Evolutionary conservation across 2,797 vertebrate species (phyloP).

Genomic region (Carapus acus): DNA sequence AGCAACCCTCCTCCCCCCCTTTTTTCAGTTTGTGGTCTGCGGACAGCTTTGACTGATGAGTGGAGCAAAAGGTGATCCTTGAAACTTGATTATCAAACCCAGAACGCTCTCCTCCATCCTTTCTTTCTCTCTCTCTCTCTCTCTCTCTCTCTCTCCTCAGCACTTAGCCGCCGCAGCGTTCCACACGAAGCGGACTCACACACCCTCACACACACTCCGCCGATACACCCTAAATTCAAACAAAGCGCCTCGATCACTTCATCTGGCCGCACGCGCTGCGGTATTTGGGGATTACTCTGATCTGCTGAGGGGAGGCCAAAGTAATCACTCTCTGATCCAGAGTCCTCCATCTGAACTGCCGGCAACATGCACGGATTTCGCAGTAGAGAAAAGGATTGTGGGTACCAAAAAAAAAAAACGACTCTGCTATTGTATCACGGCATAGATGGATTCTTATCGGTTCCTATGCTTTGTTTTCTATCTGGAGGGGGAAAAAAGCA

Average conservation of each 20-base stretch:
- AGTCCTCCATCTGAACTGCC: slow-evolving; percentile 57
- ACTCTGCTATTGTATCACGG: slow-evolving; percentile 7
- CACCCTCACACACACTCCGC: not conserved
- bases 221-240: slow-evolving; percentile 2
- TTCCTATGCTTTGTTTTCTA: slow-evolving; percentile 41
- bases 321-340: slow-evolving; percentile 67
- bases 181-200: not conserved
- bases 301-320: slow-evolving; percentile 56
- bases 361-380: slow-evolving; percentile 50
- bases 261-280: slow-evolving; percentile 15
- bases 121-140: too few species aligned
- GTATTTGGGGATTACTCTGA: slow-evolving; percentile 63
- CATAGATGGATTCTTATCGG: slow-evolving; percentile 25
- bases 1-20: slow-evolving; percentile 24
- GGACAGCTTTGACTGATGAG: slow-evolving; percentile 58
- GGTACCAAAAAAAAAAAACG: slow-evolving; percentile 44
- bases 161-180: not conserved
- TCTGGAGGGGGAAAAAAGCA: slow-evolving; percentile 36
- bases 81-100: slow-evolving; percentile 52
- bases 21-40: slow-evolving; percentile 24
- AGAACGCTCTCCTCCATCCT: slow-evolving; percentile 11
- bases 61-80: slow-evolving; percentile 52
- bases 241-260: slow-evolving; percentile 5
- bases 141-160: slow-evolving; percentile 21
- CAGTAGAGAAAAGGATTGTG: slow-evolving; percentile 63